Conservation (phyloP, 2,888 invertebrate genomes). For the Dascillus cervinus region DNA sequence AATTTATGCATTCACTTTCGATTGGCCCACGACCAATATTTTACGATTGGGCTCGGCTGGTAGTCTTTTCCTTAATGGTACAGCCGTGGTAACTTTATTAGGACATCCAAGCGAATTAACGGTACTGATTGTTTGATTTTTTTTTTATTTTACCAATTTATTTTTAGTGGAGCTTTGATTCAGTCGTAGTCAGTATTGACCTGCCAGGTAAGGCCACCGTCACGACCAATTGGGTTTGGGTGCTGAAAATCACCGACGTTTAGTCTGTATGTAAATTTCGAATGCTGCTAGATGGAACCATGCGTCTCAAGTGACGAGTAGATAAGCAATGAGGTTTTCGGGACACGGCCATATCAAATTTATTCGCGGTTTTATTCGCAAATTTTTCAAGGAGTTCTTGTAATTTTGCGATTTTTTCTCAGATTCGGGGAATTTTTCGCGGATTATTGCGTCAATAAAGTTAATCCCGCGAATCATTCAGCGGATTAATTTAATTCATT, state of each 20-base stretch:
- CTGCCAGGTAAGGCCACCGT: constrained; percentile 43
- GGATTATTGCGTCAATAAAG: no score
- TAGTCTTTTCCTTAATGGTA: constrained; percentile 19
- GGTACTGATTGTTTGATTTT: constrained; percentile 19
- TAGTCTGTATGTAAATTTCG: no score
- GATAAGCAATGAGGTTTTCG: no score
- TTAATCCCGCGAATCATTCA: no score
- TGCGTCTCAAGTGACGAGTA: no score
- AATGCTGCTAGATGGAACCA: no score
- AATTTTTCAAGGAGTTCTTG: no score
- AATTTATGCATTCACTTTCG: constrained; percentile 61
- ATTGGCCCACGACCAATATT: constrained; percentile 58
- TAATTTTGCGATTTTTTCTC: no score
- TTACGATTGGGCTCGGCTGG: constrained; percentile 42
- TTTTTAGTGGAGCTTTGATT: constrained; percentile 15
- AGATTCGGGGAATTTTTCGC: no score
- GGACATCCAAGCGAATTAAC: constrained; percentile 41
- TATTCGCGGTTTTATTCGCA: no score
- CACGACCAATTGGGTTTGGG: constrained; percentile 44
- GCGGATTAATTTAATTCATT: no score
- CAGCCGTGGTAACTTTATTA: constrained; percentile 43
- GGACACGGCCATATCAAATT: no score
- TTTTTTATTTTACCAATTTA: constrained; percentile 1
- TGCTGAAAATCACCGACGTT: constrained; percentile 32
- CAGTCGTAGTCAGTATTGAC: constrained; percentile 24